Evolutionary conservation across 1,140 invertebrate species (phyloP).

Genomic region (Panagrolaimus sp.): DNA sequence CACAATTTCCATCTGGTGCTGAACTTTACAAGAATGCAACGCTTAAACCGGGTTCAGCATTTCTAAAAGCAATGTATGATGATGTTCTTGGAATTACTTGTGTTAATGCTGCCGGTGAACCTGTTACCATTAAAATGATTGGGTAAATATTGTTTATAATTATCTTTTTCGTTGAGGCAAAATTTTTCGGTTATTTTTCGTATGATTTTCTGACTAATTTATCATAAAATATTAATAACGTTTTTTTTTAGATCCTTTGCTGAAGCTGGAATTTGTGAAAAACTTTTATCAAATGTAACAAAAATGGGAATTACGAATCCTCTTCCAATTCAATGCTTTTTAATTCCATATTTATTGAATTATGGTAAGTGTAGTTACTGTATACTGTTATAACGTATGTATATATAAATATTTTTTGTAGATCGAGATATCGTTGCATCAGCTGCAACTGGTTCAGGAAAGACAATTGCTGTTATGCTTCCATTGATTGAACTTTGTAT

Average conservation of each 20-base stretch:
- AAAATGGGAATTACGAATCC: background rate
- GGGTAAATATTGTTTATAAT: background rate
- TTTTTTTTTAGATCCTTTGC: background rate
- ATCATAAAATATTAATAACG: background rate
- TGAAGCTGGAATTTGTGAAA: background rate
- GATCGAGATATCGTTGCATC: background rate
- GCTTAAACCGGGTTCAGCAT: background rate
- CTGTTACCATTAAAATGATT: background rate
- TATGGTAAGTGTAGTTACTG: background rate
- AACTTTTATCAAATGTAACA: background rate
- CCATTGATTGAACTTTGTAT: background rate
- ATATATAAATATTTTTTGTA: too few relatives aligned
- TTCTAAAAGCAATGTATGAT: background rate
- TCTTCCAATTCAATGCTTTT: background rate
- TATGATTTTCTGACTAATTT: background rate
- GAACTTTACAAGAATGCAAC: background rate
- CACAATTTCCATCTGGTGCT: background rate
- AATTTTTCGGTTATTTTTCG: too few relatives aligned
- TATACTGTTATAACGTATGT: too few relatives aligned
- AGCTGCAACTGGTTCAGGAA: background rate
- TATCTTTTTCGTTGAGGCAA: too few relatives aligned
- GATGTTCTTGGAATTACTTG: background rate
- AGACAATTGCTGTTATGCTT: background rate
- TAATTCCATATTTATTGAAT: background rate
- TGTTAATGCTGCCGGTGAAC: background rate